Conservation (phyloP, 2,113 vertebrate genomes). For the Galemys pyrenaicus region DNA sequence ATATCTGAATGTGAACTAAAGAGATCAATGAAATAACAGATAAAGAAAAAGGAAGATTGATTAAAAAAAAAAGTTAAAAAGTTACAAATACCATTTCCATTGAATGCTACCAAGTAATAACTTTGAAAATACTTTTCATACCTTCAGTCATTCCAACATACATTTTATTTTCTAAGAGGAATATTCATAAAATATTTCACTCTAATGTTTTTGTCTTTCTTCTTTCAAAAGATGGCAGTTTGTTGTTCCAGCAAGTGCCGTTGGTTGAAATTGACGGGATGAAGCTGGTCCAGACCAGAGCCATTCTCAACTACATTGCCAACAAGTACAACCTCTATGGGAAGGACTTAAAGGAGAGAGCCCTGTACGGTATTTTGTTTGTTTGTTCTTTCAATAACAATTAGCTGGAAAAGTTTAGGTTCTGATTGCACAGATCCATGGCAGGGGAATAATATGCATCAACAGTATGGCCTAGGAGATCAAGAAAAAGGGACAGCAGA, state of each 20-base stretch:
- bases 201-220: neutral
- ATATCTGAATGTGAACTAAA: neutral
- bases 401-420: too few species aligned
- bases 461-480: neutral
- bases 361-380: constrained; percentile 81
- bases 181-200: neutral
- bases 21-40: neutral
- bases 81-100: neutral
- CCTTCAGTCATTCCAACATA: neutral
- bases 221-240: constrained; percentile 78
- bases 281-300: constrained; percentile 89
- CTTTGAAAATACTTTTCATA: neutral
- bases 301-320: constrained; percentile 89
- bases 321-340: constrained; percentile 92
- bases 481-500: too few species aligned
- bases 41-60: neutral
- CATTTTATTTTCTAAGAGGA: neutral
- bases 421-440: neutral
- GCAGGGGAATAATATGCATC: neutral
- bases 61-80: neutral
- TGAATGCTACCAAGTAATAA: neutral
- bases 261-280: constrained; percentile 89
- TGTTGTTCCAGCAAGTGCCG: constrained; percentile 86
- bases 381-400: neutral
- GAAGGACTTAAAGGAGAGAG: constrained; percentile 91